Conservation (phyloP, 2,797 vertebrate species). For the Sebastes miniatus region DNA sequence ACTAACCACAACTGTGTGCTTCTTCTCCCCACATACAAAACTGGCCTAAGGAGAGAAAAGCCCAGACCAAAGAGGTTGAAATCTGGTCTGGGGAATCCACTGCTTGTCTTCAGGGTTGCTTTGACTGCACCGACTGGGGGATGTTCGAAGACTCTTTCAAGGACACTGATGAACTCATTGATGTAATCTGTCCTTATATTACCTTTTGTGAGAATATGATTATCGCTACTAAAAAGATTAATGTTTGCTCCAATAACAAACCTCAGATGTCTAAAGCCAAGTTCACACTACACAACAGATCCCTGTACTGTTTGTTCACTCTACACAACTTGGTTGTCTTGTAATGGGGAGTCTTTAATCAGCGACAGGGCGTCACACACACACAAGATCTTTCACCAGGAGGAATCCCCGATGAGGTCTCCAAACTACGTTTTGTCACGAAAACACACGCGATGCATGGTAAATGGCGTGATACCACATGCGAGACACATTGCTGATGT, state of each 20-base stretch:
- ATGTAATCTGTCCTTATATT: not conserved
- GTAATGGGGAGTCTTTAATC: too few relatives aligned
- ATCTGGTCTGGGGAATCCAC: too few relatives aligned
- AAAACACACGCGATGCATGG: too few relatives aligned
- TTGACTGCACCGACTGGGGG: not conserved
- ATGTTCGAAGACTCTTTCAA: not conserved
- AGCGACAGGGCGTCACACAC: too few relatives aligned
- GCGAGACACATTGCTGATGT: too few relatives aligned
- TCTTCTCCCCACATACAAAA: not conserved
- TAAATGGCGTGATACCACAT: too few relatives aligned
- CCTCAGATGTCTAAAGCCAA: not conserved
- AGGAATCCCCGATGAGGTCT: too few relatives aligned
- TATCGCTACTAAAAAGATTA: not conserved
- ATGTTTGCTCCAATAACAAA: not conserved
- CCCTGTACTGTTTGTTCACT: fast-evolving
- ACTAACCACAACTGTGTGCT: not conserved
- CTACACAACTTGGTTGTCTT: too few relatives aligned
- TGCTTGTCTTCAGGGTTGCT: not conserved
- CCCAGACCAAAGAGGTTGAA: too few relatives aligned
- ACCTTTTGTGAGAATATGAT: not conserved
- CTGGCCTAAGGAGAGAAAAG: not conserved
- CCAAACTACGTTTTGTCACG: too few relatives aligned
- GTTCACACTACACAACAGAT: not conserved
- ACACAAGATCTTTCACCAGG: too few relatives aligned
- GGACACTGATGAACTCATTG: not conserved